Evolutionary conservation across 2,797 vertebrate species (phyloP).

Genomic region (Tachyglossus aculeatus): DNA sequence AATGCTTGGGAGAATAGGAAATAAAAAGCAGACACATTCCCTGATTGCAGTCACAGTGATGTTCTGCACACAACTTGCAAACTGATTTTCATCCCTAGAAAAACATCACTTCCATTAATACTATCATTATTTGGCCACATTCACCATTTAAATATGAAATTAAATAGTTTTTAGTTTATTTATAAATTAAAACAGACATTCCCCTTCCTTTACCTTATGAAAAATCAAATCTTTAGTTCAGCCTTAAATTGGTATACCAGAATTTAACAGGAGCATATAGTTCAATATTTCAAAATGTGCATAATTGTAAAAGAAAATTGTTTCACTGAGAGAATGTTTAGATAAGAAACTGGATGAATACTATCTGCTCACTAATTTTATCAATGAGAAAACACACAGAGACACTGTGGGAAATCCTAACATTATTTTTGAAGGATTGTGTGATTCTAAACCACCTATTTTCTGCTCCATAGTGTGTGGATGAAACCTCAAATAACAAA

Average conservation of each 20-base stretch:
- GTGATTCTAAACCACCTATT: constrained; percentile 35
- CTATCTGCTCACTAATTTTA: constrained; percentile 22
- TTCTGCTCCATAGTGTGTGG: constrained; percentile 27
- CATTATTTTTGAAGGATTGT: constrained; percentile 23
- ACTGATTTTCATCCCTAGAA: no score
- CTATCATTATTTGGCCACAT: no score
- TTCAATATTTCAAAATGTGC: background rate
- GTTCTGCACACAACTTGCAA: no score
- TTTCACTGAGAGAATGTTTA: background rate
- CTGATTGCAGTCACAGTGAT: no score
- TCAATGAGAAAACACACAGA: background rate
- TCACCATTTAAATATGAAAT: no score
- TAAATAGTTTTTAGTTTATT: no score
- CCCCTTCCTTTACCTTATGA: no score
- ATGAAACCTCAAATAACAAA: constrained; percentile 39
- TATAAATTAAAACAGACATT: no score
- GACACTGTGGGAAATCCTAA: constrained; percentile 33
- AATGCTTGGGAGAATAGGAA: no score
- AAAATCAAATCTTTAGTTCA: no score
- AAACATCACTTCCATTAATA: no score
- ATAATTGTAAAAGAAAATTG: constrained; percentile 4
- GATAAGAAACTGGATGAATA: constrained; percentile 4
- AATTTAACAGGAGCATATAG: background rate
- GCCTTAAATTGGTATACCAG: background rate
- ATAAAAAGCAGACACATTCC: no score